Percentiles rank a stretch among this genome's conserved stretches.
Evolutionary conservation across 2,888 invertebrate genomes (phyloP).

Genomic region (Ennomos erosarius): DNA sequence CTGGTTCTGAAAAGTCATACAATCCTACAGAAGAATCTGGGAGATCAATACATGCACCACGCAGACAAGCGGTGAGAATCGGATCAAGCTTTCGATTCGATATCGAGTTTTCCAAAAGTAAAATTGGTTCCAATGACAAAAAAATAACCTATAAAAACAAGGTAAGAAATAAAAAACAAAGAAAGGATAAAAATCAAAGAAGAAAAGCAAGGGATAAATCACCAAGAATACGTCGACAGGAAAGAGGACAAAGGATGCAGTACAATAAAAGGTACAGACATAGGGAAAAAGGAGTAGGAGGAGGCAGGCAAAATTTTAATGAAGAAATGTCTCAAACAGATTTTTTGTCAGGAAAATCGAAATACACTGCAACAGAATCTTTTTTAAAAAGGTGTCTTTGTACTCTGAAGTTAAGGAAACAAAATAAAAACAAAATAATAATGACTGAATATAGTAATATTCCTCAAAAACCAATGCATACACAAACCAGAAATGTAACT

Average conservation of each 20-base stretch:
- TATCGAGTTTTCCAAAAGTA: conserved; percentile 48
- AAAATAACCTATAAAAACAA: neutral
- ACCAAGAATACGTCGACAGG: no score
- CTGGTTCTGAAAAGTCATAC: neutral
- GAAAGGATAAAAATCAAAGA: conserved; percentile 4
- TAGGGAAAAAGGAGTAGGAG: conserved; percentile 5
- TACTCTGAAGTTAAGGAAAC: conserved; percentile 19
- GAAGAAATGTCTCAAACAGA: conserved; percentile 1
- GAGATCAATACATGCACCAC: conserved; percentile 2
- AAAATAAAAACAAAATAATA: neutral
- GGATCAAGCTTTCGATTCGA: conserved; percentile 49
- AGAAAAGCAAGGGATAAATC: neutral
- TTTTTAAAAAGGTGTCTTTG: conserved; percentile 26
- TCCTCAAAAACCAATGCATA: neutral
- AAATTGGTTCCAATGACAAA: conserved; percentile 1
- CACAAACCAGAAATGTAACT: conserved; percentile 13
- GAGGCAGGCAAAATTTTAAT: neutral
- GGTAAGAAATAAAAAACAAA: conserved; percentile 10
- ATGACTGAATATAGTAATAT: neutral
- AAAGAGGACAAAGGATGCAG: neutral
- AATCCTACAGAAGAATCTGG: no score
- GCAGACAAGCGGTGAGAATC: conserved; percentile 42
- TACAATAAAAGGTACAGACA: neutral
- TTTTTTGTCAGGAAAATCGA: neutral
- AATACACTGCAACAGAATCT: neutral